Evolutionary conservation across 2,888 invertebrate genomes (phyloP).

Genomic region (Himalopsyche anomala): DNA sequence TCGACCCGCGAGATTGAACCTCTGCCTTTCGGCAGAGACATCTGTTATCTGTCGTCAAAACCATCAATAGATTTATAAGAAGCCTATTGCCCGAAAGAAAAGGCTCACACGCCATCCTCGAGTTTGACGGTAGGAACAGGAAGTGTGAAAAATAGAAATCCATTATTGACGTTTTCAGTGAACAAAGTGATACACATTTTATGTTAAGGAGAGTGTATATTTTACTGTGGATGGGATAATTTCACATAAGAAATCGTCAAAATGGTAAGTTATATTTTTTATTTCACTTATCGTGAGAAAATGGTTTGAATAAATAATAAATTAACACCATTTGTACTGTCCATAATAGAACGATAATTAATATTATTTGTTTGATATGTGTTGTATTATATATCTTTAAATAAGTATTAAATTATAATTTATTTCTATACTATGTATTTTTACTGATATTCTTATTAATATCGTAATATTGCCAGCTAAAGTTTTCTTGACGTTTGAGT

Average conservation of each 20-base stretch:
- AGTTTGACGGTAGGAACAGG: constrained; percentile 37
- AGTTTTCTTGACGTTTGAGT: too few relatives aligned
- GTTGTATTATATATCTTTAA: too few relatives aligned
- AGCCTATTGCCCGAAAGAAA: constrained; percentile 49
- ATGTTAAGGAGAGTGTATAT: constrained; percentile 9
- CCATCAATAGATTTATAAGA: constrained; percentile 55
- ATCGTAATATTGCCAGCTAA: too few relatives aligned
- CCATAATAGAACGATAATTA: too few relatives aligned
- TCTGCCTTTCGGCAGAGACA: constrained; percentile 54
- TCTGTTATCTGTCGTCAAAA: constrained; percentile 48
- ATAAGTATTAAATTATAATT: too few relatives aligned
- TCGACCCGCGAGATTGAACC: constrained; percentile 51
- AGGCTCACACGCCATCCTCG: constrained; percentile 57
- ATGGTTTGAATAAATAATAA: too few relatives aligned
- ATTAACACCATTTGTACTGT: too few relatives aligned
- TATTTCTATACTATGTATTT: too few relatives aligned
- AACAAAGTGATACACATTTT: constrained; percentile 12
- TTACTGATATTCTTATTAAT: too few relatives aligned
- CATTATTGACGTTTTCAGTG: constrained; percentile 30
- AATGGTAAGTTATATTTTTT: constrained; percentile 52
- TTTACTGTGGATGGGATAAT: constrained; percentile 54
- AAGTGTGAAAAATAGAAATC: constrained; percentile 37
- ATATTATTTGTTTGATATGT: too few relatives aligned
- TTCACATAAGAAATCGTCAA: constrained; percentile 51
- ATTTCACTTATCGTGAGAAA: too few relatives aligned